Percentiles rank a stretch among this genome's conserved stretches.
Conservation (phyloP, 2,113 vertebrate species). For the Taurulus bubalis region DNA sequence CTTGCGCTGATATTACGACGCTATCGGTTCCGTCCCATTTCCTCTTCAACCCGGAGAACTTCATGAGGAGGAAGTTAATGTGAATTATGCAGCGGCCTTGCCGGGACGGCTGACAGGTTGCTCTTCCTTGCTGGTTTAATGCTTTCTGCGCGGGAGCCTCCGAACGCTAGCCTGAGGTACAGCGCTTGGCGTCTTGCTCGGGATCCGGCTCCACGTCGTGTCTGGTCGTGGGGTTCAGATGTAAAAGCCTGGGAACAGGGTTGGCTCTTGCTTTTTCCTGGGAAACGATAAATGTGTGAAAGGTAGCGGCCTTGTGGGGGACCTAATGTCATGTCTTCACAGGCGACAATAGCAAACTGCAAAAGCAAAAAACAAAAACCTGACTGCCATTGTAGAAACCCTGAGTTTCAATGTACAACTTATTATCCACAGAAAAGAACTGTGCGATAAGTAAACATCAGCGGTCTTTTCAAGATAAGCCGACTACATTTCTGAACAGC, state of each 20-base stretch:
- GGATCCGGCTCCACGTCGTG: conserved; percentile 38
- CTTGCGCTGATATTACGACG: conserved; percentile 10
- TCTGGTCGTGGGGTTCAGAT: conserved; percentile 35
- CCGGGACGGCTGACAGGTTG: conserved; percentile 24
- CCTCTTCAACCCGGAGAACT: conserved; percentile 39
- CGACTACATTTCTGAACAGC: background rate
- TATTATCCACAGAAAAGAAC: background rate
- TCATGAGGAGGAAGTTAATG: conserved; percentile 35
- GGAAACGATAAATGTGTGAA: conserved; percentile 7
- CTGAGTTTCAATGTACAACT: background rate
- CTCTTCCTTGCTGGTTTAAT: conserved; percentile 26
- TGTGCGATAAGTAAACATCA: conserved; percentile 4
- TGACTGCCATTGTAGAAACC: background rate
- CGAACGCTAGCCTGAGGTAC: conserved; percentile 39
- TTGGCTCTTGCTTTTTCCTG: conserved; percentile 2
- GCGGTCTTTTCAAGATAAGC: conserved; percentile 12
- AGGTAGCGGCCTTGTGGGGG: conserved; percentile 5
- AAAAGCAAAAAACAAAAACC: background rate
- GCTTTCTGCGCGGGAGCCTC: conserved; percentile 23
- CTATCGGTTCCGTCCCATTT: conserved; percentile 29
- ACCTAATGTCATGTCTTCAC: conserved; percentile 7
- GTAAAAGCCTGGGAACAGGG: conserved; percentile 40
- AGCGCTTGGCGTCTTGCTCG: conserved; percentile 9
- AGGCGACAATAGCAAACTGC: background rate
- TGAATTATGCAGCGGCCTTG: conserved; percentile 27